These are phyloP conservation scores for Percina caprodes DNA, from an alignment of 2,113 vertebrate species.

Conservation along the genomic window DNA sequence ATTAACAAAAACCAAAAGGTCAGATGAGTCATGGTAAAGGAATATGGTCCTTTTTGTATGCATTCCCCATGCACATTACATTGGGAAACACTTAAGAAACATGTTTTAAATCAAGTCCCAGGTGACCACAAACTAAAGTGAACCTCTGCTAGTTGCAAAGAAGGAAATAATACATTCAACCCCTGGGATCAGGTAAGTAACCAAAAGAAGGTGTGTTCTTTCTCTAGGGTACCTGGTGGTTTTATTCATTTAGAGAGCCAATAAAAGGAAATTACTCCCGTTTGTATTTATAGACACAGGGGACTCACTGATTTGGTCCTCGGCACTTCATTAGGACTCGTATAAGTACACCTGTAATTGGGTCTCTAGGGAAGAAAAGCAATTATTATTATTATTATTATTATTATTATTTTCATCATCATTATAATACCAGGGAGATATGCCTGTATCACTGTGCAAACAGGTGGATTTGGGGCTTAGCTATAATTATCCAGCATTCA, in stretches of 20 bases:
- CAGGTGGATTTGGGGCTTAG: not conserved
- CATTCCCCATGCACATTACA: slow-evolving; percentile 2
- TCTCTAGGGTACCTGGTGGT: not conserved
- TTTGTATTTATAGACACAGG: slow-evolving; percentile 16
- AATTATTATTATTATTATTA: no score
- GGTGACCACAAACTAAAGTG: not conserved
- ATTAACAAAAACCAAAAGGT: slow-evolving; percentile 17
- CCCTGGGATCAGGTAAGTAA: not conserved
- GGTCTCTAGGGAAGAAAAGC: not conserved
- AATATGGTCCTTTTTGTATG: not conserved
- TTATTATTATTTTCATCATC: slow-evolving; percentile 6
- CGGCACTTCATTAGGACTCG: slow-evolving; percentile 28
- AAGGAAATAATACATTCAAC: slow-evolving; percentile 17
- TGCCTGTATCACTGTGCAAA: not conserved
- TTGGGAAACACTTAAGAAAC: not conserved
- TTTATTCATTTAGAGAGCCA: slow-evolving; percentile 31
- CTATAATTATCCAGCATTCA: not conserved
- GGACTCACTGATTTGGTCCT: slow-evolving; percentile 2
- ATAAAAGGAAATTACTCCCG: slow-evolving; percentile 11
- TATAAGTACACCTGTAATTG: slow-evolving; percentile 26
- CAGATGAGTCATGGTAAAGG: not conserved
- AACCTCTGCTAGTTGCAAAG: slow-evolving; percentile 1
- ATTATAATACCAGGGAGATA: slow-evolving; percentile 13
- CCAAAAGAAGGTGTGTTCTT: slow-evolving; percentile 13
- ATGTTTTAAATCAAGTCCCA: slow-evolving; percentile 25